Conservation (phyloP, 2,888 invertebrate genomes). For the Ectemnius continuus region DNA sequence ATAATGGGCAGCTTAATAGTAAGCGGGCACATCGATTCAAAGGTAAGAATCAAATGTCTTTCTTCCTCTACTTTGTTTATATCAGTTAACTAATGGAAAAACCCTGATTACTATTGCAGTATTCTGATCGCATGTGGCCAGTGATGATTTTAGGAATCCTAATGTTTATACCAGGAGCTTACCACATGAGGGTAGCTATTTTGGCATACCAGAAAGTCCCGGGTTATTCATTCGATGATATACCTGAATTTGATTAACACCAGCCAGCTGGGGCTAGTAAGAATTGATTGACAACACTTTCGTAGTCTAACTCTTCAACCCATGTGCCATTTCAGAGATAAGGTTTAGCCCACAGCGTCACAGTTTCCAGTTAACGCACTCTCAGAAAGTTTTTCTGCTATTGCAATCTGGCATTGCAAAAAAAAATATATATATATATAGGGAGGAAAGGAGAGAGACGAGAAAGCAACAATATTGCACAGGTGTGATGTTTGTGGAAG, state of each 20-base stretch:
- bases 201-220: constrained; percentile 91
- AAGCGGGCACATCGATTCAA: constrained; percentile 88
- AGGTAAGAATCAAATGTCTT: constrained; percentile 77
- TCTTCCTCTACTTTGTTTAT: too few species aligned
- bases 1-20: constrained; percentile 88
- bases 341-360: too few species aligned
- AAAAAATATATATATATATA: too few species aligned
- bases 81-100: too few species aligned
- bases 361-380: too few species aligned
- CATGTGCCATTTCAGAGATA: not conserved
- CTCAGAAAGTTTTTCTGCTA: too few species aligned
- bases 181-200: constrained; percentile 92
- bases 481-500: too few species aligned
- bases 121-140: constrained; percentile 93
- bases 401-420: too few species aligned
- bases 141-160: constrained; percentile 91
- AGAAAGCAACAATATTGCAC: too few species aligned
- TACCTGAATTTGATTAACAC: constrained; percentile 89
- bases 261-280: not conserved
- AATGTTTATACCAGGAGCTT: constrained; percentile 95
- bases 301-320: not conserved
- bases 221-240: constrained; percentile 92
- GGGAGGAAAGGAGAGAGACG: too few species aligned
- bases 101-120: constrained; percentile 78
- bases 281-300: constrained; percentile 2